Evolutionary conservation across 2,888 invertebrate genomes (phyloP), one percentile per base, ranked within the genome.

Genomic region (Cantharis rustica): DNA sequence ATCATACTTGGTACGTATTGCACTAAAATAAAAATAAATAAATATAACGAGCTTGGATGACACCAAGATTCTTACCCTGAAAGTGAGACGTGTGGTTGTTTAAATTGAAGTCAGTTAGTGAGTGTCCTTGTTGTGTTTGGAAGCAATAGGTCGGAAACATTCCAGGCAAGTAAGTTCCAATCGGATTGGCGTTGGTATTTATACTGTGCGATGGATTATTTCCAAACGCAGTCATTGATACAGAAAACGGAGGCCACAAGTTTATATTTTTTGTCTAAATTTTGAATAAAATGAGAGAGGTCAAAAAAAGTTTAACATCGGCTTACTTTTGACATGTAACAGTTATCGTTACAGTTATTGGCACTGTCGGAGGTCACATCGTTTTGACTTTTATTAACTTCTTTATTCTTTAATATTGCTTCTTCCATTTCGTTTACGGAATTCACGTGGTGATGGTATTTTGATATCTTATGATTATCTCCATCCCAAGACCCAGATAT

Each of bases 1-100:
- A 93, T 89, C 80, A 93, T 87, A 3, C 91, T 90, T 4, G 91
- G 88, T 88, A 94, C 90, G 81, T 92, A 94, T 82, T 92, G 93
- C 80, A 94, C 91, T 90, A 90, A 82, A 89, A 89, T 47, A 10
- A 31, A 17, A 27, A 63, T 27, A 73, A 70, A n/a, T 61, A 13
- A n/a, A 16, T n/a, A 61, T n/a, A 61, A 10, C 61, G n/a, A 13
- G 4, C 13, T 20, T n/a, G 9, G 47, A 13, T 61, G 13, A 2
- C 11, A 15, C 2, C 15, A 13, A 9, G 11, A 10, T 16, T 31
- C 9, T 74, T 79, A 82, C 82, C 81, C 80, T 84, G 84, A 61
- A 81, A 83, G 63, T 80, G 79, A 13, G 80, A 73, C 7, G 77
- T 16, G 63, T 61, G n/a, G 69, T 77, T 78, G 68, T 84, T 82